These are phyloP conservation scores for Bombus waltoni DNA, from an alignment of 1,140 invertebrate genomes.

Conservation along the genomic window DNA sequence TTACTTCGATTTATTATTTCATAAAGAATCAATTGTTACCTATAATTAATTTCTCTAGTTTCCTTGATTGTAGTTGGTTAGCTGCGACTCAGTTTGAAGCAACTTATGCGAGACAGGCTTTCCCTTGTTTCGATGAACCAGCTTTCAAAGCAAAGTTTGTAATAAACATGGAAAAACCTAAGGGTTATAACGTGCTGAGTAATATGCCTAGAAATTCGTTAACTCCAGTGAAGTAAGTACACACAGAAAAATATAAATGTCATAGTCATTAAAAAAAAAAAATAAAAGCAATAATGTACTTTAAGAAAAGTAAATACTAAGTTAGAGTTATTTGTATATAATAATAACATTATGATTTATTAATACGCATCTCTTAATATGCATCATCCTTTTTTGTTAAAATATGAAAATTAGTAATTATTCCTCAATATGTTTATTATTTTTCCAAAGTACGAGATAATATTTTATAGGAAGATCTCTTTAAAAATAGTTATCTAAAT, in stretches of 20 bases:
- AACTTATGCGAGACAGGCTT: slow-evolving; percentile 90
- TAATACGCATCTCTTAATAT: too few relatives aligned
- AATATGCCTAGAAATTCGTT: slow-evolving; percentile 79
- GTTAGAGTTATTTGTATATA: too few relatives aligned
- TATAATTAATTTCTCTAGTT: background rate
- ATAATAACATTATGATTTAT: too few relatives aligned
- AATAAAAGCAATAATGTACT: background rate
- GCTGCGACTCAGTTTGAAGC: slow-evolving; percentile 93
- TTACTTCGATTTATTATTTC: background rate
- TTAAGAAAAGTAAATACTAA: background rate
- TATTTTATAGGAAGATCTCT: too few relatives aligned
- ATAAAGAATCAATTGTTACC: background rate
- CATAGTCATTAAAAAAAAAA: background rate
- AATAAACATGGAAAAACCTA: slow-evolving; percentile 84
- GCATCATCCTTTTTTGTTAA: too few relatives aligned
- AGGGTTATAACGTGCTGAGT: slow-evolving; percentile 76
- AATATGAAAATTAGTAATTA: too few relatives aligned
- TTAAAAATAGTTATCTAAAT: too few relatives aligned
- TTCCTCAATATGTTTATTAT: too few relatives aligned
- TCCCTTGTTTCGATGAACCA: slow-evolving; percentile 96
- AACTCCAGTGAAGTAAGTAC: slow-evolving; percentile 55
- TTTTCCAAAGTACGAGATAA: too few relatives aligned
- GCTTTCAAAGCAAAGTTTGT: slow-evolving; percentile 90
- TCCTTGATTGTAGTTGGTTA: slow-evolving; percentile 83
- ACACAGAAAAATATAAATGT: background rate